Conservation (phyloP, 2,888 invertebrate genomes). For the Dasysyrphus tricinctus region DNA sequence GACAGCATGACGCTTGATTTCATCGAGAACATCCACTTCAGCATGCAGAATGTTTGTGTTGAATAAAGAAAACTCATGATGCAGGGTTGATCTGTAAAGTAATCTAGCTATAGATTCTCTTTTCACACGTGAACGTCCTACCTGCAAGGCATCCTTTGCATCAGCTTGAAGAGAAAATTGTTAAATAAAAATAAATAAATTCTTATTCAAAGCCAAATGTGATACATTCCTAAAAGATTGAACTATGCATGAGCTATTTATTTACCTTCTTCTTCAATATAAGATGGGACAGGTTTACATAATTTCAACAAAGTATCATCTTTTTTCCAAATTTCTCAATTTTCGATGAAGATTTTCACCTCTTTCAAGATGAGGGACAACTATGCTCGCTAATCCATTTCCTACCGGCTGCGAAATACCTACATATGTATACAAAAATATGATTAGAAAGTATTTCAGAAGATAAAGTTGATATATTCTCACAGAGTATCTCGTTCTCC, state of each 20-base stretch:
- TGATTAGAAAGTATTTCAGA: not conserved
- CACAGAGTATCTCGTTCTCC: conserved; percentile 95
- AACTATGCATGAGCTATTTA: no score
- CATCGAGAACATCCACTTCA: conserved; percentile 85
- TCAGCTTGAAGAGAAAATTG: conserved; percentile 60
- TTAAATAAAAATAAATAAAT: not conserved
- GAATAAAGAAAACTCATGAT: conserved; percentile 90
- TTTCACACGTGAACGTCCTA: conserved; percentile 84
- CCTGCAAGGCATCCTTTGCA: conserved; percentile 77
- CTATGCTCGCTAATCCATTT: conserved; percentile 94
- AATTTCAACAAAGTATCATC: conserved; percentile 93
- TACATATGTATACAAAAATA: no score
- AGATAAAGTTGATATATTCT: not conserved
- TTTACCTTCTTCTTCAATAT: conserved; percentile 61
- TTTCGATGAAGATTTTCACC: conserved; percentile 97
- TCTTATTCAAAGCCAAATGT: no score
- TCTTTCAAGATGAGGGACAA: conserved; percentile 94
- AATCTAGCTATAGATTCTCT: conserved; percentile 79
- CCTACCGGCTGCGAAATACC: conserved; percentile 92
- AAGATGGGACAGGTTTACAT: conserved; percentile 86
- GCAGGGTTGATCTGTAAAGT: conserved; percentile 84
- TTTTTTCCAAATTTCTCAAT: conserved; percentile 94
- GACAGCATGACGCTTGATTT: conserved; percentile 84
- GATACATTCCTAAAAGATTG: no score
- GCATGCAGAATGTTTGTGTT: conserved; percentile 91